Evolutionary conservation across 1,140 invertebrate genomes (phyloP), one percentile per base, ranked within the genome.

Genomic region (Psix sp.): DNA sequence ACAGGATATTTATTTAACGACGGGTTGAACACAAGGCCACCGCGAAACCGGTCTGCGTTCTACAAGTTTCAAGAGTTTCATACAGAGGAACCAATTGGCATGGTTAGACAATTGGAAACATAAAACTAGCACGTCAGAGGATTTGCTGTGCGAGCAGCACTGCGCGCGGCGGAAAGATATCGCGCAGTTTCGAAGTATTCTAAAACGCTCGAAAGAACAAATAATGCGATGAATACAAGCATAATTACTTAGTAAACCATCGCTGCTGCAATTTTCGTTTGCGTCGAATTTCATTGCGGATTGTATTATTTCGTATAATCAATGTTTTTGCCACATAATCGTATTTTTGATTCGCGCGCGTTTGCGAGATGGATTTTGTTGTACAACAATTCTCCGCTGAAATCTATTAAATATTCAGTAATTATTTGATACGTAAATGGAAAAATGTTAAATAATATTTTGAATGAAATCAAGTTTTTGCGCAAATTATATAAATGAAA

Each of bases 51-150:
- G 57, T 62, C 57, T 62, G 57, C 57, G 57, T 43, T 42, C 38
- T 33, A 49, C 43, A 3, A 17, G 35, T 21, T 38, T 40, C 45
- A 24, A 42, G 13, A 43, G 35, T 26, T 51, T 42, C 26, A 16
- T 62, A 51, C 7, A 39, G 40, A 42, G 36, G 18, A 42, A 39
- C 21, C 57, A 51, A 62, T 48, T 49, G 43, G 36, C n/a, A n/a
- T 62, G 33, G 45, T 62, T 62, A 62, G 57, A 62, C 49, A 62
- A 62, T 62, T 62, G 45, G 38, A 62, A 51, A 62, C 43, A 62
- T 33, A 29, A 62, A 51, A 62, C 42, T 59, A 42, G 40, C 21
- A 24, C 33, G 14, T 13, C 16, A 39, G 24, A 57, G 39, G 52
- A 48, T 60, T 10, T 2, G 24, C 33, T 7, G 42, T 29, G 56